phyloP scores from a whole-genome alignment of 2,888 invertebrate species.

The Agrotis puta region DNA sequence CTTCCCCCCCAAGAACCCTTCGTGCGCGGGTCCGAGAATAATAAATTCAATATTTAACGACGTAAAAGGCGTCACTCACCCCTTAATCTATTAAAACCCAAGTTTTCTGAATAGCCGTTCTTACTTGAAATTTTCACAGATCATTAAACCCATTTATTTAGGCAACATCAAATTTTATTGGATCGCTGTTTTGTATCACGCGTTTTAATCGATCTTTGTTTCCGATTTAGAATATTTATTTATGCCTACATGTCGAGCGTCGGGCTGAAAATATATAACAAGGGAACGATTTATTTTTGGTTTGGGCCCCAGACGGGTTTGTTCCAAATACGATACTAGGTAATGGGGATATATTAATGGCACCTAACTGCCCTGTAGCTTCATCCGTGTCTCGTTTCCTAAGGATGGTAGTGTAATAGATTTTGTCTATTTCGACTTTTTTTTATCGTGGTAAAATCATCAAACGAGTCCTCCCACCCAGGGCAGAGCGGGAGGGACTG shows the following conservation, averaged over 20 bases:
- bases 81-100: not conserved
- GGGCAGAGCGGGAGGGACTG: no score
- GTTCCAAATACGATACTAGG: not conserved
- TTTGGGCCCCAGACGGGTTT: not conserved
- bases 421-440: no score
- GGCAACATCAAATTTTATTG: constrained; percentile 16
- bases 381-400: no score
- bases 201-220: constrained; percentile 49
- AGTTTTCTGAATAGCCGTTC: not conserved
- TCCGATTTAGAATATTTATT: constrained; percentile 37
- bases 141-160: constrained; percentile 9
- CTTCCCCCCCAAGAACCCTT: no score
- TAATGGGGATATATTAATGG: no score
- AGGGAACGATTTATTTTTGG: constrained; percentile 20
- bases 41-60: no score
- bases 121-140: not conserved
- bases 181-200: constrained; percentile 38
- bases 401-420: no score
- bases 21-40: no score
- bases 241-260: not conserved
- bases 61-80: not conserved
- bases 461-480: no score
- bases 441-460: no score
- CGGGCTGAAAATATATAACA: constrained; percentile 14
- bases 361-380: no score